Evolutionary conservation across 2,888 invertebrate genomes (phyloP), one percentile per base, ranked within the genome.

Genomic region (Malthinus flaveolus): DNA sequence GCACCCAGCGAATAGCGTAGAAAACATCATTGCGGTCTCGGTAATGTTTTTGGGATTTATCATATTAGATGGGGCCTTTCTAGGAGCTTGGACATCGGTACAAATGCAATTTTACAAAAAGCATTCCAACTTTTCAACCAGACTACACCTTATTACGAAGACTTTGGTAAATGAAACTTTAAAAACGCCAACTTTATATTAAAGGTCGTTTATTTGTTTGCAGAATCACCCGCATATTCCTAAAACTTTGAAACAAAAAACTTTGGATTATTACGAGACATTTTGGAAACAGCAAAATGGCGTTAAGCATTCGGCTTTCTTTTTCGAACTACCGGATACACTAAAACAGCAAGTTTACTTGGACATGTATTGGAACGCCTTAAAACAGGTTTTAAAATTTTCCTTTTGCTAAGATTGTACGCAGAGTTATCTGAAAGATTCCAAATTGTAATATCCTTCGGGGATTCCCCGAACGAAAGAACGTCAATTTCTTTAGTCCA

Each of bases 301-400:
- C 5, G 55, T 68, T 7, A 39, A 54, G n/a, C 12, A 36, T 7
- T 65, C 65, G 1, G 12, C 51, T 32, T 44, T 67, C 31, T 57
- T 63, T 34, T 39, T 53, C 2, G 33, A 45, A 33, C 13, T 69
- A 10, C 69, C 69, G 7, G 31, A 46, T 7, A 49, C 63, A 6
- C 49, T 69, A 11, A 45, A 49, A 12, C 57, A 61, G n/a, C 63
- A 68, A 50, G 63, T 68, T 1, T 44, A 64, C 9, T 54, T 66
- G 37, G 69, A 69, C 33, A 66, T 62, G 56, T 68, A 63, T 47
- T 69, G 66, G 59, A 53, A 56, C 11, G 66, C 66, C n/a, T 49
- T 69, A 33, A 61, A 66, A 48, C 45, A 61, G 56, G 68, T 66
- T 57, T n/a, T 3, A 10, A 7, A 35, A 15, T 32, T 10, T 1